These are phyloP conservation scores for Digitonthophagus gazella DNA, from an alignment of 2,888 invertebrate species.

Conservation along the genomic window DNA sequence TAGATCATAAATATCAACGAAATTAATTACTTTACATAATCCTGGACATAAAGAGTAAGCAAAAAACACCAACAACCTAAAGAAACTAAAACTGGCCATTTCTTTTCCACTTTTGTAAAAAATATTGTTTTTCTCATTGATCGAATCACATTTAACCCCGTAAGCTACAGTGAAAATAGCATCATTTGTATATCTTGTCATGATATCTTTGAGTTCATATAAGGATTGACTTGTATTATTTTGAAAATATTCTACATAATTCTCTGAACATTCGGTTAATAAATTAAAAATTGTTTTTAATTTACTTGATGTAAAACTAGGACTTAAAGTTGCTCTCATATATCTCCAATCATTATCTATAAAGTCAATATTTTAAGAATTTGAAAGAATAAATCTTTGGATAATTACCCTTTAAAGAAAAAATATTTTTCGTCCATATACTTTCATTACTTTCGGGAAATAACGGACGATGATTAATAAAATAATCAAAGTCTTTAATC, in stretches of 20 bases:
- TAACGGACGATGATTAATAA: constrained; percentile 15
- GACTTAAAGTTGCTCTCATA: constrained; percentile 44
- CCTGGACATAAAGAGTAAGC: not conserved
- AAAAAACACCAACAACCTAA: not conserved
- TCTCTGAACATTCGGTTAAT: constrained; percentile 36
- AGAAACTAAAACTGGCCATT: not conserved
- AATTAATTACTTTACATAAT: not conserved
- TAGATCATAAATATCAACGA: not conserved
- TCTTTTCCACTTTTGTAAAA: not conserved
- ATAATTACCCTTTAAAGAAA: constrained; percentile 22
- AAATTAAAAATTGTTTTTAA: constrained; percentile 41
- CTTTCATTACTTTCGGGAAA: constrained; percentile 20
- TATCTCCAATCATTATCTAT: constrained; percentile 38
- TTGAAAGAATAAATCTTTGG: no score
- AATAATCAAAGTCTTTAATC: constrained; percentile 22
- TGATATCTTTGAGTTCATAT: constrained; percentile 52
- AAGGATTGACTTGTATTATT: not conserved
- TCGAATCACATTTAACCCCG: constrained; percentile 2
- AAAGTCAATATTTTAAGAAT: no score
- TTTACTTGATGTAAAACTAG: constrained; percentile 42
- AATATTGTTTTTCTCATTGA: not conserved
- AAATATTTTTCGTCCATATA: constrained; percentile 51
- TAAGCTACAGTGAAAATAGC: not conserved
- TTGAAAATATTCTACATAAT: constrained; percentile 24
- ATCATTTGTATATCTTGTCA: constrained; percentile 43